Conservation (phyloP, 2,888 invertebrate genomes). For the Papilio elwesi region DNA sequence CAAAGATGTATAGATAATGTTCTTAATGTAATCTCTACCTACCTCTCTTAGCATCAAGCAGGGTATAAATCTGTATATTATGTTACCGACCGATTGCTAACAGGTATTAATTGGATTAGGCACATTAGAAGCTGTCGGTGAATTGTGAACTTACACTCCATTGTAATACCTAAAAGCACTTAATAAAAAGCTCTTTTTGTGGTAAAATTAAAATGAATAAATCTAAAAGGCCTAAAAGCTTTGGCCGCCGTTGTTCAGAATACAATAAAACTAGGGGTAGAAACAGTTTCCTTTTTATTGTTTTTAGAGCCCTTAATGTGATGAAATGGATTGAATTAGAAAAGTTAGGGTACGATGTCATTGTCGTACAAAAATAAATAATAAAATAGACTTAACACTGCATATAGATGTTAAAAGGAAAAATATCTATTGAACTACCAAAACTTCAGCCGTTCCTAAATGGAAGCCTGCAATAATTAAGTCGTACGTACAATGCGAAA, state of each 20-base stretch:
- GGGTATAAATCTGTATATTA: too few relatives aligned
- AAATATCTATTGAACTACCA: neutral
- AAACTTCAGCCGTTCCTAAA: too few relatives aligned
- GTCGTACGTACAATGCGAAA: neutral
- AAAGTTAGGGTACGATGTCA: neutral
- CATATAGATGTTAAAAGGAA: neutral
- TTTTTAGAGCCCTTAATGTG: constrained; percentile 2
- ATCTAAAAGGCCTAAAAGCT: neutral
- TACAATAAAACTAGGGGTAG: constrained; percentile 9
- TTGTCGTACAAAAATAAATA: neutral
- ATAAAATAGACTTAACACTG: neutral
- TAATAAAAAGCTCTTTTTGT: neutral
- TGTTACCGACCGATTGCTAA: too few relatives aligned
- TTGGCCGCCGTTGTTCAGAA: neutral
- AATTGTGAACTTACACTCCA: too few relatives aligned
- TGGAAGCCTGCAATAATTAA: too few relatives aligned
- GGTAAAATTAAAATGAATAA: neutral
- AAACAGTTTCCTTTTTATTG: constrained; percentile 5
- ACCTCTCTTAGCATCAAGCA: too few relatives aligned
- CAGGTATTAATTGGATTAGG: too few relatives aligned
- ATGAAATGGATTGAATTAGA: constrained; percentile 6
- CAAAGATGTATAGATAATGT: too few relatives aligned
- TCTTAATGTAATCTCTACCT: too few relatives aligned
- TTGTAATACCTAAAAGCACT: too few relatives aligned
- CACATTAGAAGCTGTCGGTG: too few relatives aligned